Evolutionary conservation across 2,888 invertebrate species (phyloP).

Genomic region (Eupithecia dodoneata): DNA sequence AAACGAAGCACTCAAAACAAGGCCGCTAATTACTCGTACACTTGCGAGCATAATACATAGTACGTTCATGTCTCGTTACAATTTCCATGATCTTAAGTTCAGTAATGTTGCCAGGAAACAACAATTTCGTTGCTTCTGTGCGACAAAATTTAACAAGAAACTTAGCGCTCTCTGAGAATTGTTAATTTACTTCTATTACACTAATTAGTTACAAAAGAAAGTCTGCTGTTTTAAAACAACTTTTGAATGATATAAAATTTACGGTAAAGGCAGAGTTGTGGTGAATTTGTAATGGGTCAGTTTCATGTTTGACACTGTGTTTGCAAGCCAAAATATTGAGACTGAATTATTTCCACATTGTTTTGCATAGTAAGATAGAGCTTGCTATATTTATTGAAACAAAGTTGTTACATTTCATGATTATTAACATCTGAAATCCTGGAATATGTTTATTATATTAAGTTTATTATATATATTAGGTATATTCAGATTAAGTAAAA

Average conservation of each 20-base stretch:
- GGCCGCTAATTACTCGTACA: constrained; percentile 26
- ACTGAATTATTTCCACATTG: not conserved
- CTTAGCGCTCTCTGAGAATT: constrained; percentile 23
- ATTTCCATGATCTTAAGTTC: constrained; percentile 31
- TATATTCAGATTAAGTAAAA: too few species aligned
- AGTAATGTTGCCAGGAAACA: constrained; percentile 26
- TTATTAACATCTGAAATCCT: not conserved
- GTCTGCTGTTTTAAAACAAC: constrained; percentile 11
- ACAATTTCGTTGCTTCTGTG: constrained; percentile 22
- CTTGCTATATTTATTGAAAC: too few species aligned
- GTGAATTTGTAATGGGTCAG: constrained; percentile 15
- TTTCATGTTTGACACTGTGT: not conserved
- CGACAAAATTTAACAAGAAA: constrained; percentile 30
- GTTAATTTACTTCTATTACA: constrained; percentile 19
- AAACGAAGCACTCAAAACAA: constrained; percentile 23
- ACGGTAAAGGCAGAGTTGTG: not conserved
- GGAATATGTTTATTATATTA: not conserved
- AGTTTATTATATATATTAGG: too few species aligned
- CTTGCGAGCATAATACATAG: constrained; percentile 16
- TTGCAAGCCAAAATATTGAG: not conserved
- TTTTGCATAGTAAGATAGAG: not conserved
- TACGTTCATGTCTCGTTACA: constrained; percentile 26
- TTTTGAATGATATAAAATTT: constrained; percentile 1
- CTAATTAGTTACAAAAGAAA: constrained; percentile 22
- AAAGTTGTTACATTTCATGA: not conserved